Percentiles rank a stretch among this genome's conserved stretches.
phyloP scores from a whole-genome alignment of 2,797 vertebrate genomes.

The Cirrhinus molitorella region DNA sequence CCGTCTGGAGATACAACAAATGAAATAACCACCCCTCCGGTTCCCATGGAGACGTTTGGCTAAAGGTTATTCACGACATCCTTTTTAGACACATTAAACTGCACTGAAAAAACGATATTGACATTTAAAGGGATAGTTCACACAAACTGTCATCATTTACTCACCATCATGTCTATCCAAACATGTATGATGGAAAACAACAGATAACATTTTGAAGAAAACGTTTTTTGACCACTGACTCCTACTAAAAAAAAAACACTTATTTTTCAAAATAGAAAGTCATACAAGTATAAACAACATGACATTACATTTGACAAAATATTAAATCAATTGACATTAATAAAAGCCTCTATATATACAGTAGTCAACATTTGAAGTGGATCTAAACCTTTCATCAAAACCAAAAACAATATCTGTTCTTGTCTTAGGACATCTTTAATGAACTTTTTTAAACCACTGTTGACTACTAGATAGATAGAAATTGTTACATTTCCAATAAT shows the following conservation, averaged over 20 bases:
- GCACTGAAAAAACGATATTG: neutral
- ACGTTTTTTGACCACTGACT: neutral
- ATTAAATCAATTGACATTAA: neutral
- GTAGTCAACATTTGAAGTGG: too few species aligned
- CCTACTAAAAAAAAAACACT: neutral
- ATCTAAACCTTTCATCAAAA: too few species aligned
- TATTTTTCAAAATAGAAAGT: neutral
- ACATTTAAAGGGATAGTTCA: neutral
- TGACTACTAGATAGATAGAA: too few species aligned
- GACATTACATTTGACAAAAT: neutral
- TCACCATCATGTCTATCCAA: neutral
- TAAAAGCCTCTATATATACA: too few species aligned
- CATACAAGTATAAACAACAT: neutral
- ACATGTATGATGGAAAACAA: neutral
- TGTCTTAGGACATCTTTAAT: too few species aligned
- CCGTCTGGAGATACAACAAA: neutral
- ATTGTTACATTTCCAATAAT: neutral
- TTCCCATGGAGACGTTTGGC: conserved; percentile 56
- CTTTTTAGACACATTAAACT: conserved; percentile 47
- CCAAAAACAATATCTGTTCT: too few species aligned
- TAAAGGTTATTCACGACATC: conserved; percentile 58
- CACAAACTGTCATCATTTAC: neutral
- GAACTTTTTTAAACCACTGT: too few species aligned
- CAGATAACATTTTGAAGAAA: too few species aligned
- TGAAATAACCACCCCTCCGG: conserved; percentile 10